Conservation (phyloP, 2,113 vertebrate genomes). For the Mixornis gularis region DNA sequence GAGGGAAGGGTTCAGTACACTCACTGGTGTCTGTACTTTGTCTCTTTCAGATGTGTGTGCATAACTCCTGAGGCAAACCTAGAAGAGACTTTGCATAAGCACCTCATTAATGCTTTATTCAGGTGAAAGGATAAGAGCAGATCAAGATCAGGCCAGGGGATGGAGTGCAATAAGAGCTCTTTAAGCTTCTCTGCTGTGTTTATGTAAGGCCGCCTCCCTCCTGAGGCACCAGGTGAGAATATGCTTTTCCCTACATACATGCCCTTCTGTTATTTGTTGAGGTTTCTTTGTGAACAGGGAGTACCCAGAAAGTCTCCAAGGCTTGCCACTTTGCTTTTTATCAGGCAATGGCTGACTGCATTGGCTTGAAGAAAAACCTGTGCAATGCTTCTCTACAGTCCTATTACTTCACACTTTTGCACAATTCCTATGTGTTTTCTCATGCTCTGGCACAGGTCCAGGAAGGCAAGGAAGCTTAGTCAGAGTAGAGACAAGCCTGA, state of each 20-base stretch:
- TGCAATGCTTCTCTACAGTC: background rate
- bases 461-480: background rate
- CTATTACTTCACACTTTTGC: background rate
- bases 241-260: background rate
- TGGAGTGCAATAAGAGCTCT: background rate
- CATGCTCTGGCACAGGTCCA: background rate
- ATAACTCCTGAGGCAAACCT: background rate
- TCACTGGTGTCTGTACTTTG: background rate
- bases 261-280: background rate
- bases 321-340: background rate
- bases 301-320: background rate
- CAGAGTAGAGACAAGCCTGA: background rate
- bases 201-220: background rate
- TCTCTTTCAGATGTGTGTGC: background rate
- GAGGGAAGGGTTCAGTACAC: background rate
- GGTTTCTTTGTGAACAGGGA: background rate
- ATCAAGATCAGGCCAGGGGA: background rate
- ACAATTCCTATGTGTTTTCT: background rate
- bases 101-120: background rate
- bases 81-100: background rate
- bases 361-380: background rate
- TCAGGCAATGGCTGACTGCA: background rate
- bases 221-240: background rate
- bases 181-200: background rate
- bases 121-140: background rate